phyloP scores from a whole-genome alignment of 2,113 vertebrate species.

The Tragulus kanchil region DNA sequence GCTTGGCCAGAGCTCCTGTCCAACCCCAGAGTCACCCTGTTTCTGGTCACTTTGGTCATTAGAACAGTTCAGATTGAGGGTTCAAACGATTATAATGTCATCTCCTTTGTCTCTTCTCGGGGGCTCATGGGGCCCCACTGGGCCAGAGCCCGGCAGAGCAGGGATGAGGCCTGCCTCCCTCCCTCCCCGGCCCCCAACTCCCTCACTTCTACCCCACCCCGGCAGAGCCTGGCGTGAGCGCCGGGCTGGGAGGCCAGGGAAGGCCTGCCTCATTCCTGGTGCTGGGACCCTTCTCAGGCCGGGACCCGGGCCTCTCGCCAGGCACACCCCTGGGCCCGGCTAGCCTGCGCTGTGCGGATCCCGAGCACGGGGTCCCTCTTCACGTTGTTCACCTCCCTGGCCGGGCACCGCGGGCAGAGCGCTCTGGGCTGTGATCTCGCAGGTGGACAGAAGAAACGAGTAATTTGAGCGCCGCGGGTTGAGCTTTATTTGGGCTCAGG shows the following conservation, averaged over 20 bases:
- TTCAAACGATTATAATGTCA: not conserved
- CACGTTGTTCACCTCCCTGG: not conserved
- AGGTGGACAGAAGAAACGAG: not conserved
- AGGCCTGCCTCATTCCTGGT: rapidly evolving
- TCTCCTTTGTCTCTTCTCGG: not conserved
- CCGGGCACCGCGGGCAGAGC: not conserved
- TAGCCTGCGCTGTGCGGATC: rapidly evolving
- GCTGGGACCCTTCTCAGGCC: not conserved
- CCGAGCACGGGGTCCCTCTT: not conserved
- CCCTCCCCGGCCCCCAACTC: not conserved
- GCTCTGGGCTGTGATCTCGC: not conserved
- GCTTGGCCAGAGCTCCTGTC: not conserved
- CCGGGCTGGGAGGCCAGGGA: not conserved
- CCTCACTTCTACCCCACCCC: too few species aligned
- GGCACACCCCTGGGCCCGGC: not conserved
- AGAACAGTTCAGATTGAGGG: not conserved
- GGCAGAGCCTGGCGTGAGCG: not conserved
- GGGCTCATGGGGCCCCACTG: not conserved
- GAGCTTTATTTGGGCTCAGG: too few species aligned
- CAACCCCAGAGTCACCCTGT: not conserved
- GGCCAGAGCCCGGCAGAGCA: not conserved
- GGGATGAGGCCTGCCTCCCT: not conserved
- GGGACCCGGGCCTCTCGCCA: not conserved
- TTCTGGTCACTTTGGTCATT: not conserved
- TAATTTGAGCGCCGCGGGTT: too few species aligned